Percentiles rank a stretch among this genome's conserved stretches.
Conservation (phyloP, 2,888 invertebrate genomes). For the Tachina grossa region DNA sequence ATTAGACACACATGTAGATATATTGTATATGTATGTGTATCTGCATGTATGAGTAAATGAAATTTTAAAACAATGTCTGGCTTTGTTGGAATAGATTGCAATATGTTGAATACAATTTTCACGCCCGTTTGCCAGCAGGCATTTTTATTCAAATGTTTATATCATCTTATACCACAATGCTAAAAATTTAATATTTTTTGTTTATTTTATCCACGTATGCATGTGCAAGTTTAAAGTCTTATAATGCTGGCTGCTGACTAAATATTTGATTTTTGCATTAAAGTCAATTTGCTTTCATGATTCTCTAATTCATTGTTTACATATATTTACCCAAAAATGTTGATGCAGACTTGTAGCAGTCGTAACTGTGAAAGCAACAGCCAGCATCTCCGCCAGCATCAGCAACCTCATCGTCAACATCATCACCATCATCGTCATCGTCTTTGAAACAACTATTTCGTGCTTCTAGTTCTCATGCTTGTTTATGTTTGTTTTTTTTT, state of each 20-base stretch:
- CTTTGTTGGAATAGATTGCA: conserved; percentile 11
- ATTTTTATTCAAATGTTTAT: conserved; percentile 46
- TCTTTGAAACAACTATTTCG: conserved; percentile 43
- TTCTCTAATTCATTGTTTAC: conserved; percentile 83
- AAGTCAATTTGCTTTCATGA: conserved; percentile 83
- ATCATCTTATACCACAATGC: conserved; percentile 19
- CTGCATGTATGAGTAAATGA: not conserved
- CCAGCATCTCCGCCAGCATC: conserved; percentile 24
- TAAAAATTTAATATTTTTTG: conserved; percentile 40
- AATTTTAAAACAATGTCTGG: conserved; percentile 9
- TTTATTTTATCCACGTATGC: not conserved
- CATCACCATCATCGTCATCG: conserved; percentile 10
- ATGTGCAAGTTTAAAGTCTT: conserved; percentile 43
- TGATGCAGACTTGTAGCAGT: conserved; percentile 63
- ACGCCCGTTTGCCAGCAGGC: conserved; percentile 60
- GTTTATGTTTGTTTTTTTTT: conserved; percentile 44
- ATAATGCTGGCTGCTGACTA: conserved; percentile 75
- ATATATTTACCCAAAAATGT: conserved; percentile 69
- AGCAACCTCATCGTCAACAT: not conserved
- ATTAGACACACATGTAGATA: not conserved
- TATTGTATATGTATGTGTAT: not conserved
- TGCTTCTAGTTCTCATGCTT: conserved; percentile 24
- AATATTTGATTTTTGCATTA: conserved; percentile 83
- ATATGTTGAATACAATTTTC: conserved; percentile 63
- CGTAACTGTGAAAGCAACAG: conserved; percentile 31